Base-by-base conservation (phyloP, 2,797 vertebrate genomes). In the Lepilemur septentrionalis region DNA sequence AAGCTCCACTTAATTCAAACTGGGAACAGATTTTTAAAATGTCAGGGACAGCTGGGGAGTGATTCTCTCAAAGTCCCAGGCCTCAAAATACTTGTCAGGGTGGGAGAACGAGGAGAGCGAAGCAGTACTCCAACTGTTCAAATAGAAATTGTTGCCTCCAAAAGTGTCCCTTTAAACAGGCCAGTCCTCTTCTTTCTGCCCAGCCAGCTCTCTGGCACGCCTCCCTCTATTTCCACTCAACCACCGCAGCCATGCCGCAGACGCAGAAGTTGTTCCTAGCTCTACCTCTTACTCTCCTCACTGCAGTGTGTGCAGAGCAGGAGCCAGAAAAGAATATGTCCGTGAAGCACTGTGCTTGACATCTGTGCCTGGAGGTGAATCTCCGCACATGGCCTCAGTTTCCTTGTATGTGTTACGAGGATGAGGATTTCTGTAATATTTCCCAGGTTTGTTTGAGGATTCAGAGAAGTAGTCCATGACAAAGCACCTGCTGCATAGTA, bases 1-100 rank as follows among this genome's bases (percentile, higher is more conserved):
- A 78, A 79, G 86, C n/a, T 94, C 61, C 17, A 20, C 91, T 93
- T 92, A 59, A 81, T 95, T 93, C 94, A 87, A 81, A 91, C 69
- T 43, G 80, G 65, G 30, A 93, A 94, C 94, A 97, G 95, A 94
- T 97, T 97, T 96, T 96, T 65, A 75, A 91, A 97, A 96, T 97
- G 96, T 94, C 94, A 96, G 79, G 76, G 86, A 87, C 94, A 97
- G 94, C 94, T 94, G 86, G 30, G 18, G 82, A 96, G 9, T 89
- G 73, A 86, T 83, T 96, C 46, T 91, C 25, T 89, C 57, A 76
- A 83, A 95, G 70, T 94, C 59, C 41, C 61, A 61, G 91, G 63
- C n/a, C 94, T 96, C 93, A 80, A 80, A 89, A 96, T 91, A 72
- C 89, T 89, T 96, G 93, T 94, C 91, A 67, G 86, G 52, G 23